Evolutionary conservation across 2,888 invertebrate species (phyloP).

Genomic region (Apotomis turbidana): DNA sequence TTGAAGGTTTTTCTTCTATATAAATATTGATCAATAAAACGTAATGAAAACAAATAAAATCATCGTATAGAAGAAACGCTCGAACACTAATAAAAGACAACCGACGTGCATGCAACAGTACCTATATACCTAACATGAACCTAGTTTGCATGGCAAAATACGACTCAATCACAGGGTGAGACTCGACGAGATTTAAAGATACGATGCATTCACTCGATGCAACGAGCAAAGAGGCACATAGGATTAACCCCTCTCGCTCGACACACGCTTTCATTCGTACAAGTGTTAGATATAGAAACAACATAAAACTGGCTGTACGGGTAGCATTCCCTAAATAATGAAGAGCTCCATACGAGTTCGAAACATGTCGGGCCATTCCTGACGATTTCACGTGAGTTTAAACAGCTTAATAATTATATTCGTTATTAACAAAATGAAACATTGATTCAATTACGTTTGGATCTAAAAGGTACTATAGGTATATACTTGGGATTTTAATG

Average conservation of each 20-base stretch:
- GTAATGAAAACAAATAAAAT: too few species aligned
- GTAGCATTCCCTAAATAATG: too few species aligned
- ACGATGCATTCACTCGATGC: background rate
- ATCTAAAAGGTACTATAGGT: too few species aligned
- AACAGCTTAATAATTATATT: too few species aligned
- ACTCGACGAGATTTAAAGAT: background rate
- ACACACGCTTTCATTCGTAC: background rate
- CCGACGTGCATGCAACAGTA: background rate
- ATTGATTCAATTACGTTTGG: too few species aligned
- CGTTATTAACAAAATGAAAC: too few species aligned
- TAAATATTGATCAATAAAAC: too few species aligned
- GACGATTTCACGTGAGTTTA: too few species aligned
- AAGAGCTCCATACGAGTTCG: too few species aligned
- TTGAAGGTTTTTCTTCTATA: too few species aligned
- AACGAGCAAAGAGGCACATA: background rate
- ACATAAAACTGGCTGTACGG: background rate
- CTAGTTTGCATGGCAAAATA: background rate
- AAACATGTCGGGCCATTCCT: too few species aligned
- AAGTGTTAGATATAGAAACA: background rate
- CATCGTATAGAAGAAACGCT: background rate
- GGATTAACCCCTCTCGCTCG: background rate
- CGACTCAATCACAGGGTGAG: slow-evolving; percentile 1
- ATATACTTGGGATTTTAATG: too few species aligned
- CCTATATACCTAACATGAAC: background rate
- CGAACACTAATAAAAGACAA: background rate